Conservation (phyloP, 2,113 vertebrate genomes). For the Cololabis saira region DNA sequence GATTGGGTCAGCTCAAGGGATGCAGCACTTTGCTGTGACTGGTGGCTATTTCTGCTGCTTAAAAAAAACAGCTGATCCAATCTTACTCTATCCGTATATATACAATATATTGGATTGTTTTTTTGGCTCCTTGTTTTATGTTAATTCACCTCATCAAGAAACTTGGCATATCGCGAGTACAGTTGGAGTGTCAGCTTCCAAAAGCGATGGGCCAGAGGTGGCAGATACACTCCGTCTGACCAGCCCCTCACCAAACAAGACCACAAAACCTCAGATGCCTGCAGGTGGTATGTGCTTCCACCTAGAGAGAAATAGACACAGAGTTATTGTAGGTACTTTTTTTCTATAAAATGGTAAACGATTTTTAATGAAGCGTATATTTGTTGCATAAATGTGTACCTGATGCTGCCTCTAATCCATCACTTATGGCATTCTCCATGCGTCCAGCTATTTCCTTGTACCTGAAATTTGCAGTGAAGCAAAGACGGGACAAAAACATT, state of each 20-base stretch:
- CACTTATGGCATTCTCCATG: conserved; percentile 88
- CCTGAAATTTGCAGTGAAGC: conserved; percentile 67
- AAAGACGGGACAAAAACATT: conserved; percentile 4
- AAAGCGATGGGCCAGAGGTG: conserved; percentile 87
- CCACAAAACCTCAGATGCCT: conserved; percentile 89
- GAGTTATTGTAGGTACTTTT: not conserved
- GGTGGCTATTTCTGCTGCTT: too few relatives aligned
- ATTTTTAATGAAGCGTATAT: not conserved
- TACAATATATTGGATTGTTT: not conserved
- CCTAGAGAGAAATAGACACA: conserved; percentile 69
- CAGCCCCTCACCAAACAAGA: conserved; percentile 88
- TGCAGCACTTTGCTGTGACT: too few relatives aligned
- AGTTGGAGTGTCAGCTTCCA: conserved; percentile 95
- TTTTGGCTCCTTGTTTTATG: not conserved
- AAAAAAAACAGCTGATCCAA: too few relatives aligned
- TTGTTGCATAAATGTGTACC: conserved; percentile 71
- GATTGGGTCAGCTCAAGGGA: not conserved
- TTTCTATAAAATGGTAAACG: not conserved
- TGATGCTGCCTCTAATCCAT: conserved; percentile 86
- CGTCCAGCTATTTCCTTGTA: conserved; percentile 93
- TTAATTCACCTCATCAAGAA: conserved; percentile 87
- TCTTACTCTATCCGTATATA: too few relatives aligned
- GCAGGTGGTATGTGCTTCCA: conserved; percentile 86
- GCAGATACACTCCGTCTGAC: conserved; percentile 90
- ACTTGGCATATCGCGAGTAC: conserved; percentile 88